phyloP scores from a whole-genome alignment of 92 coral and sea anemone genomes.

The Actinostola sp. region DNA sequence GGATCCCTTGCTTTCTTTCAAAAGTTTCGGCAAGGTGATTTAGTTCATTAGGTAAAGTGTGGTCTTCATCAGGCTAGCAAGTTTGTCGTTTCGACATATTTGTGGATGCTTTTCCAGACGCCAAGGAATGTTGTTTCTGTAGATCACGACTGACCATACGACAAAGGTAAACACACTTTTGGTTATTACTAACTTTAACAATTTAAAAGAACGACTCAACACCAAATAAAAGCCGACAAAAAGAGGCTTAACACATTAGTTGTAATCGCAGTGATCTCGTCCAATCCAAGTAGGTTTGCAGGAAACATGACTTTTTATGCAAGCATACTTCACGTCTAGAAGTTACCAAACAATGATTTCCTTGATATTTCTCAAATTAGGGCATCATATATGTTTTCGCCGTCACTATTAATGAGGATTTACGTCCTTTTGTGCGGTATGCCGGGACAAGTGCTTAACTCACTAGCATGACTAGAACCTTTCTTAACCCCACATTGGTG shows the following conservation, averaged over 20 bases:
- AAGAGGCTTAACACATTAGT: constrained; percentile 16
- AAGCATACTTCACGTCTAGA: too few relatives aligned
- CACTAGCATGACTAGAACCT: background rate
- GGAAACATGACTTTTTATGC: too few relatives aligned
- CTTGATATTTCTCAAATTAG: too few relatives aligned
- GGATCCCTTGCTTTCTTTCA: constrained; percentile 4
- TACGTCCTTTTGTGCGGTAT: too few relatives aligned
- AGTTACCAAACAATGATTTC: too few relatives aligned
- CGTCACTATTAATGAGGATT: too few relatives aligned
- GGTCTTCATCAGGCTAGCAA: background rate
- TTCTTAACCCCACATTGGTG: background rate
- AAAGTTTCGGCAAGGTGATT: background rate
- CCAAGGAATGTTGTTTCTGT: constrained; percentile 34
- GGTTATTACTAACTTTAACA: constrained; percentile 23
- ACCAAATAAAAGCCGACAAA: constrained; percentile 16
- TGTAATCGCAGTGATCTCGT: background rate
- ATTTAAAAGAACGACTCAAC: constrained; percentile 37
- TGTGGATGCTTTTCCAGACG: constrained; percentile 35
- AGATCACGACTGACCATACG: constrained; percentile 32
- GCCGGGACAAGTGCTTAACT: too few relatives aligned
- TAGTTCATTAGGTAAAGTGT: background rate
- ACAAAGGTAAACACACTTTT: constrained; percentile 15
- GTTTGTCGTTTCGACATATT: background rate
- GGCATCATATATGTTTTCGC: too few relatives aligned
- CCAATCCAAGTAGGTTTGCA: background rate